Percentiles rank a stretch among this genome's conserved stretches.
These are phyloP conservation scores for Grapholita molesta DNA, from an alignment of 1,140 invertebrate genomes.

Conservation along the genomic window DNA sequence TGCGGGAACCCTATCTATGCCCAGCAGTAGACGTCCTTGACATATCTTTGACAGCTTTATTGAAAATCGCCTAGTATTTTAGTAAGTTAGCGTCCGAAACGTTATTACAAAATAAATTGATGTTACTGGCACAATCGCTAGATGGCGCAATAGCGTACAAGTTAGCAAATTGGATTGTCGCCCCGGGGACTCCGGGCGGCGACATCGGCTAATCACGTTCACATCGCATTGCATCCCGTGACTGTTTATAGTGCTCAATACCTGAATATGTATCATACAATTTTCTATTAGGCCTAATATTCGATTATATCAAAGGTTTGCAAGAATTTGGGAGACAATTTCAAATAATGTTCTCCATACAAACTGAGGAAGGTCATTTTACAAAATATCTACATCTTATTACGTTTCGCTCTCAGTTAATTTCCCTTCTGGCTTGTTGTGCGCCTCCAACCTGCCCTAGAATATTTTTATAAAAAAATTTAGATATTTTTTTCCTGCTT, in stretches of 20 bases:
- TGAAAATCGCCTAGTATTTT: neutral
- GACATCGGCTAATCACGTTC: conserved; percentile 30
- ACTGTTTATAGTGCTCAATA: neutral
- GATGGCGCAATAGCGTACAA: conserved; percentile 45
- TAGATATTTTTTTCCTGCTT: neutral
- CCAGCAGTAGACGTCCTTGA: too few relatives aligned
- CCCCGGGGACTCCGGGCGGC: conserved; percentile 35
- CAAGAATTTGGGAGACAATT: too few relatives aligned
- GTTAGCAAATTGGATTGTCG: conserved; percentile 50
- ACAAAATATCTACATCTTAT: too few relatives aligned
- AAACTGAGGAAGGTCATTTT: too few relatives aligned
- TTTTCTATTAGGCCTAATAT: neutral
- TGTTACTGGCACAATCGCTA: conserved; percentile 28
- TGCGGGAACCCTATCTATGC: too few relatives aligned
- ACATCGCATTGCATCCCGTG: neutral
- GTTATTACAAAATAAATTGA: conserved; percentile 16
- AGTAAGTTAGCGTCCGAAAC: neutral
- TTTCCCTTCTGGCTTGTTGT: neutral
- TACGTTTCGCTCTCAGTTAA: neutral
- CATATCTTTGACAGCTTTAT: too few relatives aligned
- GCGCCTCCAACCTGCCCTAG: neutral
- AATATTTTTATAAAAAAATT: neutral
- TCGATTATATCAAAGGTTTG: too few relatives aligned
- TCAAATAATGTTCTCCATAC: too few relatives aligned
- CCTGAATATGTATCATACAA: neutral